phyloP scores from a whole-genome alignment of 2,888 invertebrate species.

The Cephalotes varians region DNA sequence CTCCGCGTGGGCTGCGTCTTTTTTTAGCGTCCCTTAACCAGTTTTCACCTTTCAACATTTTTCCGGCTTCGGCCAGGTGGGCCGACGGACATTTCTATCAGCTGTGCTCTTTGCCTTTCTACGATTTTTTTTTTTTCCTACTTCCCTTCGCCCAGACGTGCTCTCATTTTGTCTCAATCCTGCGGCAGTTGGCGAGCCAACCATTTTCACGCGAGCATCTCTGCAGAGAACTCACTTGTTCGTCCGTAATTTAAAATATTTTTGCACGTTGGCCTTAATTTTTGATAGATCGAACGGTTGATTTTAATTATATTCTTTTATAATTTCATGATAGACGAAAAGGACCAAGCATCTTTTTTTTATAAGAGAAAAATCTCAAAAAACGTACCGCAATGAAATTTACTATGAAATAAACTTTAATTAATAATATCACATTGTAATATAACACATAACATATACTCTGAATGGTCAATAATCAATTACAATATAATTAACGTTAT shows the following conservation, averaged over 20 bases:
- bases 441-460: not conserved
- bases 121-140: slow-evolving; percentile 13
- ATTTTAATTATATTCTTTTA: not conserved
- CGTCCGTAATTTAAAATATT: not conserved
- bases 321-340: not conserved
- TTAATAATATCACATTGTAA: not conserved
- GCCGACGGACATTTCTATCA: not conserved
- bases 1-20: slow-evolving; percentile 67
- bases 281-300: not conserved
- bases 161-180: not conserved
- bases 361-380: not conserved
- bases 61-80: slow-evolving; percentile 51
- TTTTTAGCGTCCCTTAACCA: slow-evolving; percentile 68
- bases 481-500: slow-evolving; percentile 4
- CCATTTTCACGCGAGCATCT: not conserved
- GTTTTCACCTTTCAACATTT: slow-evolving; percentile 57
- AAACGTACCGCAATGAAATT: not conserved
- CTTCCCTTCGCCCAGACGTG: not conserved
- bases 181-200: too few species aligned
- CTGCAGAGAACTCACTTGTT: not conserved
- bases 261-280: not conserved
- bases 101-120: not conserved
- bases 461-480: not conserved
- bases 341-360: not conserved
- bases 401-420: not conserved